Conservation (phyloP, 2,888 invertebrate species). For the Caenorhabditis afra region DNA sequence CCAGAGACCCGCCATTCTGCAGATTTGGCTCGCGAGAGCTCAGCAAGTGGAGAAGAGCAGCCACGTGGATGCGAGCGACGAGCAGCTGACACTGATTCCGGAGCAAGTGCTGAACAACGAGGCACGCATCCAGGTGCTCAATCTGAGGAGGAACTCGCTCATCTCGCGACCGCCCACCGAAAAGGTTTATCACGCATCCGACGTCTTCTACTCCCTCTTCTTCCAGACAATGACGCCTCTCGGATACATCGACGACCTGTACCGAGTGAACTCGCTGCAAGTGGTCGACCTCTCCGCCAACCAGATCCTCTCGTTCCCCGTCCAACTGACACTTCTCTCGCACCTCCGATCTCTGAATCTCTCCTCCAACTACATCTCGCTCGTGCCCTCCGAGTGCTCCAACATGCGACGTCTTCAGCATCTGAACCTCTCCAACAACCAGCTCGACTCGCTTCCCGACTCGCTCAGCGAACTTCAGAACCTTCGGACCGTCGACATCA, state of each 20-base stretch:
- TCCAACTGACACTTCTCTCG: constrained; percentile 79
- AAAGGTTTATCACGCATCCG: constrained; percentile 22
- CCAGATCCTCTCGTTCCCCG: constrained; percentile 81
- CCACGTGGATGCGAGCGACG: constrained; percentile 81
- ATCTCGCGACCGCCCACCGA: constrained; percentile 43
- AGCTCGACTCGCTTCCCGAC: constrained; percentile 66
- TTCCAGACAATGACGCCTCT: constrained; percentile 60
- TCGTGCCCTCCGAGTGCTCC: constrained; percentile 80
- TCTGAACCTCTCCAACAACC: constrained; percentile 74
- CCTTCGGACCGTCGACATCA: constrained; percentile 67
- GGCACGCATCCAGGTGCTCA: constrained; percentile 80
- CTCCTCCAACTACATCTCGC: constrained; percentile 68
- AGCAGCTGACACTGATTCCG: constrained; percentile 82
- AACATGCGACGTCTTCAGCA: constrained; percentile 57
- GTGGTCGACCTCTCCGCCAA: constrained; percentile 82
- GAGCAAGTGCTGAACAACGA: constrained; percentile 81
- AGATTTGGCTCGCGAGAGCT: constrained; percentile 47
- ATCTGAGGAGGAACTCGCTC: constrained; percentile 82
- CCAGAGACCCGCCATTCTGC: constrained; percentile 35
- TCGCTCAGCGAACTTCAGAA: constrained; percentile 63
- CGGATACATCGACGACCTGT: constrained; percentile 82
- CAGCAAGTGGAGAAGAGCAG: constrained; percentile 53
- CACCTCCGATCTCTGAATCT: constrained; percentile 67
- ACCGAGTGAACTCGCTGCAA: constrained; percentile 80
- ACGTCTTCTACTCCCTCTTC: neutral